These are phyloP conservation scores for Dolichoris vasculosae DNA, from an alignment of 1,140 invertebrate species.

Conservation along the genomic window DNA sequence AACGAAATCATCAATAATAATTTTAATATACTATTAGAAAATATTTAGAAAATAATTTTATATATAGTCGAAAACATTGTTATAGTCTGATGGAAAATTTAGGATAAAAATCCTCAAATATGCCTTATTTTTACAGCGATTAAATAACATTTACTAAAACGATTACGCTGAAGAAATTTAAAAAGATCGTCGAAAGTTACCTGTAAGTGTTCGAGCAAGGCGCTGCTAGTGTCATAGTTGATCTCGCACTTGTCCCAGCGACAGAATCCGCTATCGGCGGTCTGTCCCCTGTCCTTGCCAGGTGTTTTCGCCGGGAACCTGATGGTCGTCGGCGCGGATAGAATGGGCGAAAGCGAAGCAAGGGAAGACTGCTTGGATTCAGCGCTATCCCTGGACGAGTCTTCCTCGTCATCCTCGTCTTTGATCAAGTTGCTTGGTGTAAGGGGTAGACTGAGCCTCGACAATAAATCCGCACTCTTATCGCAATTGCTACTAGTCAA, in stretches of 20 bases:
- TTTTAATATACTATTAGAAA: too few relatives aligned
- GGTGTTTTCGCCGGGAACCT: slow-evolving; percentile 80
- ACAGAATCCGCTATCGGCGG: slow-evolving; percentile 78
- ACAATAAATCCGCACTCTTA: slow-evolving; percentile 56
- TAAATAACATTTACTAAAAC: too few relatives aligned
- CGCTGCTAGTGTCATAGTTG: slow-evolving; percentile 84
- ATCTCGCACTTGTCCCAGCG: slow-evolving; percentile 90
- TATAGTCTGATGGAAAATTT: too few relatives aligned
- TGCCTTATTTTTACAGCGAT: too few relatives aligned
- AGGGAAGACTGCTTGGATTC: slow-evolving; percentile 66
- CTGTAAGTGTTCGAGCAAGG: slow-evolving; percentile 92
- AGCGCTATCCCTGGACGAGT: slow-evolving; percentile 64
- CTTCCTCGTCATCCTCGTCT: slow-evolving; percentile 65
- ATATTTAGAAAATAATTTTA: too few relatives aligned
- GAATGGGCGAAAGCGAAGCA: slow-evolving; percentile 76
- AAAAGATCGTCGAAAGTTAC: slow-evolving; percentile 67
- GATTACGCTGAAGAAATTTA: too few relatives aligned
- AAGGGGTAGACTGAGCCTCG: slow-evolving; percentile 53
- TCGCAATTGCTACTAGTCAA: slow-evolving; percentile 53
- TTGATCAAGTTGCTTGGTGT: slow-evolving; percentile 41
- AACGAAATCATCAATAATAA: too few relatives aligned
- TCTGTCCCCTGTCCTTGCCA: slow-evolving; percentile 67
- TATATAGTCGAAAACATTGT: too few relatives aligned
- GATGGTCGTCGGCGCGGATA: slow-evolving; percentile 85
- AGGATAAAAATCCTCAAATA: too few relatives aligned